Evolutionary conservation across 1,140 invertebrate species (phyloP).

Genomic region (Battus philenor): DNA sequence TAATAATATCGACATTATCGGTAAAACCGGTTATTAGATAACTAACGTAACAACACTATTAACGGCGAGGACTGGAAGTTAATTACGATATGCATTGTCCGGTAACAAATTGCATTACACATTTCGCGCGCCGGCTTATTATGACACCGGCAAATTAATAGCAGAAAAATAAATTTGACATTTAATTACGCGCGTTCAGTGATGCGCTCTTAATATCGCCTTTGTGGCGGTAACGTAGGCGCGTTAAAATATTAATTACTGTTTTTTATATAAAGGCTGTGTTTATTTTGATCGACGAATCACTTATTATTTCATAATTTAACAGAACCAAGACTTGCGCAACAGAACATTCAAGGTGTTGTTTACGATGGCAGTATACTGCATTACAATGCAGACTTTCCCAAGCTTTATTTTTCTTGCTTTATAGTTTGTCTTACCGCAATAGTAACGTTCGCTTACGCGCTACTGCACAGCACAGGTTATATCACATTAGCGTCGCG

Average conservation of each 20-base stretch:
- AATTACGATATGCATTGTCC: neutral
- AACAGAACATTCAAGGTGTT: no score
- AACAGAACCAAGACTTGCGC: no score
- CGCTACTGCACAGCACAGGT: conserved; percentile 43
- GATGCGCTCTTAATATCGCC: neutral
- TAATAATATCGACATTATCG: no score
- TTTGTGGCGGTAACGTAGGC: neutral
- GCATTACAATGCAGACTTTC: conserved; percentile 26
- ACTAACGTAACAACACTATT: no score
- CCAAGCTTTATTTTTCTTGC: conserved; percentile 32
- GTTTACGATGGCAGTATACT: no score
- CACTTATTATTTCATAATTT: no score
- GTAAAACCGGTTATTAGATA: neutral
- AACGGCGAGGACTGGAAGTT: neutral
- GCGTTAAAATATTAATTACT: conserved; percentile 3
- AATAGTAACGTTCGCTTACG: conserved; percentile 38
- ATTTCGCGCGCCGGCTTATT: conserved; percentile 1
- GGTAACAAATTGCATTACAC: conserved; percentile 5
- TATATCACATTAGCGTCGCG: conserved; percentile 40
- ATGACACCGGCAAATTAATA: conserved; percentile 1
- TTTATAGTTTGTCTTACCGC: conserved; percentile 37
- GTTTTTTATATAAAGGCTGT: neutral
- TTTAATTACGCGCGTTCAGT: conserved; percentile 1
- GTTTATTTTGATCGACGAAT: neutral
- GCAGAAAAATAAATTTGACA: conserved; percentile 5